Percentiles rank a stretch among this genome's conserved stretches.
These are phyloP conservation scores for Alexandromys fortis DNA, from an alignment of 2,113 vertebrate species.

Conservation along the genomic window DNA sequence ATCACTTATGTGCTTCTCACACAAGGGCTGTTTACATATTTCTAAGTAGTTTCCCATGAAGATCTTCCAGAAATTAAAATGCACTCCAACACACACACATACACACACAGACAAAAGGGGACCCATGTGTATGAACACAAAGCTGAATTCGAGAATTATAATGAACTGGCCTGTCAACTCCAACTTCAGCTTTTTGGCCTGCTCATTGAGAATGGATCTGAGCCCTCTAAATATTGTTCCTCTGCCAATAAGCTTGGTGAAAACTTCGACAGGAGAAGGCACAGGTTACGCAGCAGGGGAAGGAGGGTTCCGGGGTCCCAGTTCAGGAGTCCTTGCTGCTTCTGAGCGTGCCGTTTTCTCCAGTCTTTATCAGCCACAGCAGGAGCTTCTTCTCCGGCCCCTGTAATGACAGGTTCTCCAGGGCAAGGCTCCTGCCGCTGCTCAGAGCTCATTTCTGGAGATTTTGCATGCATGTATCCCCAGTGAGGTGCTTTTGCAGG, in stretches of 20 bases:
- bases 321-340: neutral
- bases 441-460: neutral
- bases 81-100: neutral
- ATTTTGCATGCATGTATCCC: neutral
- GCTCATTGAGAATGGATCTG: neutral
- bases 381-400: neutral
- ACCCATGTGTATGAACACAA: neutral
- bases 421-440: accelerated
- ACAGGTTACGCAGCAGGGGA: accelerated
- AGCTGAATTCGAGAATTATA: neutral
- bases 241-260: neutral
- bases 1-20: neutral
- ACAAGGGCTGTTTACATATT: neutral
- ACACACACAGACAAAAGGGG: neutral
- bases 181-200: neutral
- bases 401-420: too few relatives aligned
- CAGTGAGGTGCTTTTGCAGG: neutral
- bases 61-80: neutral
- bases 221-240: neutral
- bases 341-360: neutral
- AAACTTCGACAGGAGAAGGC: neutral
- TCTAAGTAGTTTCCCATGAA: neutral
- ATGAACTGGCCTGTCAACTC: neutral
- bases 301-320: neutral
- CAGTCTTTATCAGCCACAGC: neutral